Conservation (phyloP, 2,888 invertebrate genomes). For the Platypus cylindrus region DNA sequence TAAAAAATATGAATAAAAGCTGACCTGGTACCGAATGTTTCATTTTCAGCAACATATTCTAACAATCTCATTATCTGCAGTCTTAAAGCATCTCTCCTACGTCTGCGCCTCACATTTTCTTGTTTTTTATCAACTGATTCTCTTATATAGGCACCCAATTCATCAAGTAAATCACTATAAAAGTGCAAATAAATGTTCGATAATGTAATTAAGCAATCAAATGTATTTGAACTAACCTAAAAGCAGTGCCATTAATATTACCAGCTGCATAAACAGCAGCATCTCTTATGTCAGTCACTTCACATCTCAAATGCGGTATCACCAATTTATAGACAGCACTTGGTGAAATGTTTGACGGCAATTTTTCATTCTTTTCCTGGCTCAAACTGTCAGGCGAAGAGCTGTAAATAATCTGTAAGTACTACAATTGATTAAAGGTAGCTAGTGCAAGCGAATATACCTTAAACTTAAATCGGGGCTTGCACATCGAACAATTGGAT, state of each 20-base stretch:
- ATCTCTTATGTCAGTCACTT: conserved; percentile 86
- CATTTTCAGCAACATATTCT: conserved; percentile 83
- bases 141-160: conserved; percentile 77
- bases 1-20: not conserved
- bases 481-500: conserved; percentile 77
- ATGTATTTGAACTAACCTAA: conserved; percentile 53
- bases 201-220: conserved; percentile 6
- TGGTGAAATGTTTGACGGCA: conserved; percentile 58
- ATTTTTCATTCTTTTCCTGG: conserved; percentile 67
- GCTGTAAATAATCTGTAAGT: conserved; percentile 44
- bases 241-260: conserved; percentile 85
- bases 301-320: conserved; percentile 84
- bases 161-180: conserved; percentile 87
- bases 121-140: conserved; percentile 96
- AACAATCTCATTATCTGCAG: conserved; percentile 84
- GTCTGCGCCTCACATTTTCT: conserved; percentile 85
- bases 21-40: conserved; percentile 60
- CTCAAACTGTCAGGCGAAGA: conserved; percentile 85
- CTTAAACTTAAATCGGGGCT: conserved; percentile 86
- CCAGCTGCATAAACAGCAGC: conserved; percentile 89
- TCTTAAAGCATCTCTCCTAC: conserved; percentile 83
- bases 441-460: conserved; percentile 33
- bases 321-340: conserved; percentile 83
- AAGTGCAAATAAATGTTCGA: conserved; percentile 4
- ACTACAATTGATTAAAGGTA: no score